Evolutionary conservation across 1,140 invertebrate genomes (phyloP).

Genomic region (Chlorops oryzae): DNA sequence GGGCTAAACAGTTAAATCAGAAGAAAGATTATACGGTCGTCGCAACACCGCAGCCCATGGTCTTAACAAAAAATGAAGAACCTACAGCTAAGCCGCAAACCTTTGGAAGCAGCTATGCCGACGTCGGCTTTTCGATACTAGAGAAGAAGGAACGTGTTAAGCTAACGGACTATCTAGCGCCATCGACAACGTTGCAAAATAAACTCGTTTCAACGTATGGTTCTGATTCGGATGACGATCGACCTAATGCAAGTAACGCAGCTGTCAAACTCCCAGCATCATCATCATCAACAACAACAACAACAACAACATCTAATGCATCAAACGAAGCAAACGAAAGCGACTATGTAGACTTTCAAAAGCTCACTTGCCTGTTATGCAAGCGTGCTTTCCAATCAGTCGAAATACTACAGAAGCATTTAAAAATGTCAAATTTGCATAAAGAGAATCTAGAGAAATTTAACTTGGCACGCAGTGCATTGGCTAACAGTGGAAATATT

Average conservation of each 20-base stretch:
- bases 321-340: slow-evolving; percentile 59
- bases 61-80: slow-evolving; percentile 17
- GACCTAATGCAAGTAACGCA: neutral
- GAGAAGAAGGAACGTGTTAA: slow-evolving; percentile 54
- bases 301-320: slow-evolving; percentile 50
- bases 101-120: slow-evolving; percentile 61
- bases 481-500: neutral
- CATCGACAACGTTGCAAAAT: slow-evolving; percentile 12
- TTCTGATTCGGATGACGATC: slow-evolving; percentile 45
- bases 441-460: slow-evolving; percentile 82
- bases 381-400: slow-evolving; percentile 88
- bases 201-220: slow-evolving; percentile 73
- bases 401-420: slow-evolving; percentile 85
- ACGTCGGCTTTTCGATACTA: slow-evolving; percentile 84
- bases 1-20: slow-evolving; percentile 96
- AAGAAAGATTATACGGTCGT: slow-evolving; percentile 72
- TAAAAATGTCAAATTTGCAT: slow-evolving; percentile 89
- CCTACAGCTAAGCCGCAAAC: slow-evolving; percentile 29
- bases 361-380: slow-evolving; percentile 90
- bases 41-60: slow-evolving; percentile 33
- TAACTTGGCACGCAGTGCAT: slow-evolving; percentile 8
- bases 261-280: slow-evolving; percentile 47
- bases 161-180: slow-evolving; percentile 22
- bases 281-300: slow-evolving; percentile 63
- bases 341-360: slow-evolving; percentile 74